Base-by-base conservation (phyloP, 2,888 invertebrate genomes). In the Mimas tiliae region DNA sequence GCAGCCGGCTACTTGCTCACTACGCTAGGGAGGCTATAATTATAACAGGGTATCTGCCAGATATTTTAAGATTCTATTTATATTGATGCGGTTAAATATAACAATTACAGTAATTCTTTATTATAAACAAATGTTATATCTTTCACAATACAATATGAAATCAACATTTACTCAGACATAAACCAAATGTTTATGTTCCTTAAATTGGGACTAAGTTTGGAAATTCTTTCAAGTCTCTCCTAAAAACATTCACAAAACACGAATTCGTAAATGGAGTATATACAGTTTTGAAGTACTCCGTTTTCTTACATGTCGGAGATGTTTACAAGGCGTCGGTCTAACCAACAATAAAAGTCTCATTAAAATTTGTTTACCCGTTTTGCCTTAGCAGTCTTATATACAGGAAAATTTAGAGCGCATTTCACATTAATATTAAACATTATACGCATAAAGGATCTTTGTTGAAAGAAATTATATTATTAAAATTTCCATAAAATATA, bases 321-420 rank as follows among this genome's bases (percentile, higher is more conserved):
- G 58, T 58, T 58, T 58, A 42, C 58, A 19, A 11, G 16, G 34
- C 12, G 45, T 12, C 16, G 27, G 52, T 55, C 19, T 58, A 42
- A 42, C 42, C 42, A 42, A 58, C 58, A 58, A 55, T 58, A 55
- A 34, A 53, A 55, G 58, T 58, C 58, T 58, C 58, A 58, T 58
- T 58, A 58, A 42, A 58, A 58, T 58, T 19, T 58, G 58, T 58
- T 58, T 58, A 42, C 58, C 19, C 55, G 55, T 38, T 42, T 42
- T 58, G 38, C 42, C 42, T 58, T 42, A 42, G 42, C 38, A 38
- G 19, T 58, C 16, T 11, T 38, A 38, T 55, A 53, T n/a, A 58
- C 55, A 38, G 38, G 55, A 38, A 42, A 38, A 58, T 58, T 42
- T 19, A 6, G 19, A 11, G 16, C 16, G 9, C 55, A 55, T 38